phyloP scores from a whole-genome alignment of 2,888 invertebrate species.

The Agriopis leucophaearia region DNA sequence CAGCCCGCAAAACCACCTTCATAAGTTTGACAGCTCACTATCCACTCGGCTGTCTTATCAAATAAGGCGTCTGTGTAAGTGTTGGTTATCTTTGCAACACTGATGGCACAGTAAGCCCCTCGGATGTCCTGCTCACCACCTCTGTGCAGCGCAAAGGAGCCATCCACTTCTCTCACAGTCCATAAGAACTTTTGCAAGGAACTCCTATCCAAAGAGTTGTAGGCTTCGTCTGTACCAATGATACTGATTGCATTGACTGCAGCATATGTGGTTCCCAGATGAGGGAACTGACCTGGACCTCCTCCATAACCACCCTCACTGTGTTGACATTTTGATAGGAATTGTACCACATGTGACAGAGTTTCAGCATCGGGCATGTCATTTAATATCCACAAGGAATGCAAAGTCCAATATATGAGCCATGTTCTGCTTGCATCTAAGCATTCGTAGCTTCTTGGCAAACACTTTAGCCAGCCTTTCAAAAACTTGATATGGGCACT shows the following conservation, averaged over 20 bases:
- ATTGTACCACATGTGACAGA: constrained; percentile 71
- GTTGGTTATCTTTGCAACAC: constrained; percentile 95
- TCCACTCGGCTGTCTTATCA: constrained; percentile 96
- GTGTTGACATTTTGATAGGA: constrained; percentile 89
- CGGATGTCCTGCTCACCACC: constrained; percentile 98
- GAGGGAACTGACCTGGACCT: constrained; percentile 96
- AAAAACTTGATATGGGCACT: constrained; percentile 89
- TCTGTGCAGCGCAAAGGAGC: constrained; percentile 96
- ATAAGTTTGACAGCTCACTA: constrained; percentile 98
- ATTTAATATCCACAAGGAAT: constrained; percentile 91
- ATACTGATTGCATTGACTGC: constrained; percentile 97
- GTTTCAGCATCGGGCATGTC: constrained; percentile 79
- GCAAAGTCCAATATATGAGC: constrained; percentile 98
- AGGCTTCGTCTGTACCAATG: constrained; percentile 95
- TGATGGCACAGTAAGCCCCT: constrained; percentile 98
- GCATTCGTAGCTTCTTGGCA: constrained; percentile 91
- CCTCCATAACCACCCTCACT: constrained; percentile 96
- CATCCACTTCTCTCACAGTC: constrained; percentile 92
- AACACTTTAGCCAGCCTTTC: constrained; percentile 88
- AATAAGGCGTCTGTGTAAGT: constrained; percentile 92
- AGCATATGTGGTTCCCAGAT: constrained; percentile 99
- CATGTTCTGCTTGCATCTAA: constrained; percentile 98
- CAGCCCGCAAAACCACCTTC: constrained; percentile 99
- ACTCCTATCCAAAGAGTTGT: constrained; percentile 93
- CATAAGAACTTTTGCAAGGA: constrained; percentile 92